Base-by-base conservation (phyloP, 2,888 invertebrate genomes). In the Orthosia gracilis region DNA sequence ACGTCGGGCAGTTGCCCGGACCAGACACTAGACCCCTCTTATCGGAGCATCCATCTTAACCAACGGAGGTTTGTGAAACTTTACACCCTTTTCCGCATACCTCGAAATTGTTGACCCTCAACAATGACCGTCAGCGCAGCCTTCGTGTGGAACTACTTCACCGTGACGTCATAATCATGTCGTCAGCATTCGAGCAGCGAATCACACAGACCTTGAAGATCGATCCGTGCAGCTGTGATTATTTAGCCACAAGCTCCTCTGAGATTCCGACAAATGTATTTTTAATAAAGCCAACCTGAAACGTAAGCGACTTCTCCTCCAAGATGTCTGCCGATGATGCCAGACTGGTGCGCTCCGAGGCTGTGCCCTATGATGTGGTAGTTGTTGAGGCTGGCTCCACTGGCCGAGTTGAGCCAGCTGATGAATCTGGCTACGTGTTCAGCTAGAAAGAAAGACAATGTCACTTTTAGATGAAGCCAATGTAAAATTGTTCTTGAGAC, bases 311-410 rank as follows among this genome's bases (percentile, higher is more conserved):
- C 47, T 21, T 54, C 17, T 4, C 79, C 83, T 2, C 47, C 79
- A n/a, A 80, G 83, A 0, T 52, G 23, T n/a, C 83, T 72, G 3
- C 79, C 79, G 47, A 83, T 54, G 23, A 84, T 61, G 0, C 86
- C 86, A 0, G 75, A 76, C 52, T 81, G 82, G 15, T 85, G 85
- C 0, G 67, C 85, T 0, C 85, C 85, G 0, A 86, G 76, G 1
- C 84, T 81, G 65, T 85, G 84, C 0, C 85, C 85, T 2, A 85
- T 75, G 7, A 85, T 66, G n/a, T 85, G 85, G 73, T 84, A 85
- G 62, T 67, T 73, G 17, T 61, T 15, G 0, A 75, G 40, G 1
- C n/a, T 63, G 0, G 86, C 76, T 0, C 79, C 85, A 0, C 72
- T 84, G 4, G 21, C 63, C 0, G n/a, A 12, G 58, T 86, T 86